Conservation (phyloP, 2,888 invertebrate species). For the Euzetes globulus region DNA sequence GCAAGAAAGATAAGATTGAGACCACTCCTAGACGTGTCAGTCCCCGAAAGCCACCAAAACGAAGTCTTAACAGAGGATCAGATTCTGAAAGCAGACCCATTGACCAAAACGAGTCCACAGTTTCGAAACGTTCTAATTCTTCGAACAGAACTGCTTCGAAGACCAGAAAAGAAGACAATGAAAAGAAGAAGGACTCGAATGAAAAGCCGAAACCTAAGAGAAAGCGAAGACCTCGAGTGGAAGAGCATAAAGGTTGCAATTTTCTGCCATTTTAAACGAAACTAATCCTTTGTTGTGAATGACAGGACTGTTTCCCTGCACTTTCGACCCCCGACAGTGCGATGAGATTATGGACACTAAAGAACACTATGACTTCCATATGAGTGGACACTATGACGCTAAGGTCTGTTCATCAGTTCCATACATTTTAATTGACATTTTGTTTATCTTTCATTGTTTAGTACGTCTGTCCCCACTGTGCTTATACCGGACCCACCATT, state of each 20-base stretch:
- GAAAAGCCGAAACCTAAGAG: background rate
- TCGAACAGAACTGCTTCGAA: background rate
- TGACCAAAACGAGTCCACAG: too few species aligned
- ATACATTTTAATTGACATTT: background rate
- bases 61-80: too few species aligned
- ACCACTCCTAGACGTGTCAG: background rate
- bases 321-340: conserved; percentile 13
- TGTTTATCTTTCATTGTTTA: background rate
- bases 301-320: conserved; percentile 1
- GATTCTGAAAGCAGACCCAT: too few species aligned
- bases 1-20: too few species aligned
- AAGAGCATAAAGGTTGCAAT: background rate
- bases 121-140: background rate
- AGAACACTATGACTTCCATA: conserved; percentile 12
- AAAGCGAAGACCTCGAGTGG: background rate
- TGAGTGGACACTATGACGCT: conserved; percentile 20
- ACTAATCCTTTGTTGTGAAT: background rate
- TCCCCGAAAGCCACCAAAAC: background rate
- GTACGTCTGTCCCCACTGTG: conserved; percentile 14
- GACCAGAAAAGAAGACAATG: background rate
- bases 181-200: background rate
- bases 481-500: conserved; percentile 12
- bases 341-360: background rate
- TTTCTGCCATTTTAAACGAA: background rate
- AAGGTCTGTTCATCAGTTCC: background rate